Conservation (phyloP, 1,140 invertebrate genomes). For the Orchestia grillus region DNA sequence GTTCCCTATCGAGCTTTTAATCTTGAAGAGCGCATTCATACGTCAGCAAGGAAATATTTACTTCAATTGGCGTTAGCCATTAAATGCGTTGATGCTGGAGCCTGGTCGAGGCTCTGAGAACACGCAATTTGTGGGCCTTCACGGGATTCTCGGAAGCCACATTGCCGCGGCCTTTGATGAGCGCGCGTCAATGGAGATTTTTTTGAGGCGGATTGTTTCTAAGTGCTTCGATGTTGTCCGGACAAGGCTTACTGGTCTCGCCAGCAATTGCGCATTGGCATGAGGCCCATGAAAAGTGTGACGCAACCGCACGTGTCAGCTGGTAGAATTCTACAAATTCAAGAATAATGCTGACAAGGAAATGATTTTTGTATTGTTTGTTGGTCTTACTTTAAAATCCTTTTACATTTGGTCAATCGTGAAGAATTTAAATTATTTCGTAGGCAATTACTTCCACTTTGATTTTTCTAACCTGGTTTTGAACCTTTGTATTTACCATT, state of each 20-base stretch:
- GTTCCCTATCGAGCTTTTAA: slow-evolving; percentile 7
- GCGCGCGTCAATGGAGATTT: neutral
- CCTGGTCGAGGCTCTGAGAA: too few species aligned
- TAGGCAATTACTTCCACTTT: too few species aligned
- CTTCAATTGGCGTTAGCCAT: neutral
- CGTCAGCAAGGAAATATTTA: slow-evolving; percentile 3
- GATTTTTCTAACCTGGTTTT: too few species aligned
- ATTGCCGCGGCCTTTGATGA: neutral
- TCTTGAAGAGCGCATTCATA: slow-evolving; percentile 21
- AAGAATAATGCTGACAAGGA: too few species aligned
- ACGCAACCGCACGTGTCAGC: neutral
- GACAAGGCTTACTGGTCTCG: neutral
- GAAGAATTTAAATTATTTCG: too few species aligned
- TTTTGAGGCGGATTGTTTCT: neutral
- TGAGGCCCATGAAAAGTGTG: neutral
- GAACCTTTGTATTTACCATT: too few species aligned
- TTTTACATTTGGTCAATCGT: too few species aligned
- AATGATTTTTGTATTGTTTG: too few species aligned
- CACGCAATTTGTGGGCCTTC: too few species aligned
- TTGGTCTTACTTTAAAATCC: too few species aligned
- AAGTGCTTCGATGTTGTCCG: neutral
- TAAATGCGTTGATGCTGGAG: neutral
- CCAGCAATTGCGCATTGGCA: neutral
- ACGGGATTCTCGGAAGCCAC: neutral
- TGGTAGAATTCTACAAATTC: neutral